phyloP scores from a whole-genome alignment of 2,797 vertebrate genomes.

The Argyrosomus regius region DNA sequence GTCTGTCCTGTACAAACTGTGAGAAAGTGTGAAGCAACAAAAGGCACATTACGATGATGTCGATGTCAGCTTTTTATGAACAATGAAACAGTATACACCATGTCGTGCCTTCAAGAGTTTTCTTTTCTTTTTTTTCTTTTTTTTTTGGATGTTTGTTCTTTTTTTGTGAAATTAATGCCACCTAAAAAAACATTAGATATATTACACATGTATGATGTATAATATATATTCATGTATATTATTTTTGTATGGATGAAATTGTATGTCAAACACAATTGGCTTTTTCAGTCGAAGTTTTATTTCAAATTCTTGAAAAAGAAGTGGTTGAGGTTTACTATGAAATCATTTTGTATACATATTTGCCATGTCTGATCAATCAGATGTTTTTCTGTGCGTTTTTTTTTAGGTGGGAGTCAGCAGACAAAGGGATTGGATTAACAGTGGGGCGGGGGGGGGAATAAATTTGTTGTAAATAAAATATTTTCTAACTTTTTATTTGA shows the following conservation, averaged over 20 bases:
- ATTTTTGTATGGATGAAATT: slow-evolving; percentile 56
- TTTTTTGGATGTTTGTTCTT: slow-evolving; percentile 11
- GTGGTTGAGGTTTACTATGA: slow-evolving; percentile 50
- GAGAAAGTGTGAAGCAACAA: slow-evolving; percentile 54
- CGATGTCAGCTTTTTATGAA: slow-evolving; percentile 31
- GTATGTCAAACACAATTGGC: slow-evolving; percentile 29
- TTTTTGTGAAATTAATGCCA: slow-evolving; percentile 41
- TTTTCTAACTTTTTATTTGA: slow-evolving; percentile 80
- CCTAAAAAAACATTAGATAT: slow-evolving; percentile 35
- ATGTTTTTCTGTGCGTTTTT: slow-evolving; percentile 7
- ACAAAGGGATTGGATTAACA: slow-evolving; percentile 50
- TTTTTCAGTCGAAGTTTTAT: slow-evolving; percentile 53
- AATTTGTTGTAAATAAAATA: slow-evolving; percentile 85
- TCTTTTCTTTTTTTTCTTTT: slow-evolving; percentile 26
- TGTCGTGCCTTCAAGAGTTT: slow-evolving; percentile 59
- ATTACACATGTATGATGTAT: slow-evolving; percentile 62
- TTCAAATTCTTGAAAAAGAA: slow-evolving; percentile 48
- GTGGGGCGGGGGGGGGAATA: slow-evolving; percentile 11
- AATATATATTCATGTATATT: slow-evolving; percentile 55
- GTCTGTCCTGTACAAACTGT: slow-evolving; percentile 57
- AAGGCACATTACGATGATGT: slow-evolving; percentile 20
- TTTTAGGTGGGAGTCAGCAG: neutral
- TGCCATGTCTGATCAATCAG: slow-evolving; percentile 46
- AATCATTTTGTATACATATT: slow-evolving; percentile 60
- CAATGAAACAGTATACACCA: slow-evolving; percentile 23